Conservation (phyloP, 2,797 vertebrate genomes). For the Bryconaethiops microstoma region DNA sequence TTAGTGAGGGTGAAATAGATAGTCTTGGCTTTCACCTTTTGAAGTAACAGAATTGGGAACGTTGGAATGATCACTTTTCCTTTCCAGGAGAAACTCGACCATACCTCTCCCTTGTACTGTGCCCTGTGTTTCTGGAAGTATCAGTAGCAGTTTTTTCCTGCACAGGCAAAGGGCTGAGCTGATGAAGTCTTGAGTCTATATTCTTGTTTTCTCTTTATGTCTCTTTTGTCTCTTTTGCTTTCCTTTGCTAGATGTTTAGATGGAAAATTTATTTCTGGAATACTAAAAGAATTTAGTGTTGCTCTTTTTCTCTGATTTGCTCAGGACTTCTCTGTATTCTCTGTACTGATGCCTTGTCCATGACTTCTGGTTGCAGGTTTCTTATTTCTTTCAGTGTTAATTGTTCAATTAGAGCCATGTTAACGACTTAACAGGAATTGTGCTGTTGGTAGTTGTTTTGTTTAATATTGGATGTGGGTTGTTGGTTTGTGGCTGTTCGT, state of each 20-base stretch:
- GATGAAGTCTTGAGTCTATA: neutral
- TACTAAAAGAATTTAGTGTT: neutral
- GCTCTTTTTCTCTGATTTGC: slow-evolving; percentile 19
- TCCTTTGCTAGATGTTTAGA: slow-evolving; percentile 18
- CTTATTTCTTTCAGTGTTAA: slow-evolving; percentile 33
- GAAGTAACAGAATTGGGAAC: slow-evolving; percentile 44
- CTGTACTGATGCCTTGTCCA: slow-evolving; percentile 5
- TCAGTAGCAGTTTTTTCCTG: slow-evolving; percentile 14
- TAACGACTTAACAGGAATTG: slow-evolving; percentile 12
- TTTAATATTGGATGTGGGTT: slow-evolving; percentile 45
- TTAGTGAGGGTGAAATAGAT: slow-evolving; percentile 34
- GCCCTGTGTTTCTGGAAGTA: slow-evolving; percentile 39
- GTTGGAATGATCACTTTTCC: slow-evolving; percentile 48
- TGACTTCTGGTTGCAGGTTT: slow-evolving; percentile 28
- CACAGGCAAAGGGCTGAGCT: neutral
- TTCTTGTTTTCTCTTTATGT: slow-evolving; percentile 3
- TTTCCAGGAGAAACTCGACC: slow-evolving; percentile 45
- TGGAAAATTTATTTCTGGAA: slow-evolving; percentile 2
- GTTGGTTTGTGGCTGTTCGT: slow-evolving; percentile 53
- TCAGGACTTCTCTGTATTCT: neutral
- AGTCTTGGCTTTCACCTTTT: slow-evolving; percentile 37
- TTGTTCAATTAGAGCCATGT: slow-evolving; percentile 25
- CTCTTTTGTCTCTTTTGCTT: slow-evolving; percentile 3
- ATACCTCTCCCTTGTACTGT: slow-evolving; percentile 26
- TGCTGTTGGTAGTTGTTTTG: slow-evolving; percentile 38